Evolutionary conservation across 2,113 vertebrate species (phyloP).

Genomic region (Pteronura brasiliensis): DNA sequence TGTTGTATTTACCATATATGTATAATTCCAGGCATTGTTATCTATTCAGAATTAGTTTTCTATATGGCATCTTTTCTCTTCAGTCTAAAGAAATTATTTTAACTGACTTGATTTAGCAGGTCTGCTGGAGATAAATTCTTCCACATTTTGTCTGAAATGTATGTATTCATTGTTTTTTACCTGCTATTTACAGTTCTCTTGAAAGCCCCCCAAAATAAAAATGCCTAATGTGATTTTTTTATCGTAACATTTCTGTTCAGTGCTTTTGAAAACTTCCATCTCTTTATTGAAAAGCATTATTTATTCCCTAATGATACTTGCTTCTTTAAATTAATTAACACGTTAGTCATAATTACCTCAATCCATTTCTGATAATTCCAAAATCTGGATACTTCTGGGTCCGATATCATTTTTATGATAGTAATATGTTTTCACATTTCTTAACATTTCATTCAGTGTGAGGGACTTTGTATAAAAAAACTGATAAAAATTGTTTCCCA

Average conservation of each 20-base stretch:
- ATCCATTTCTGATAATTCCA: background rate
- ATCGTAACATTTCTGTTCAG: background rate
- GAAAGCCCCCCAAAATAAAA: background rate
- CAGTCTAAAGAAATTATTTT: background rate
- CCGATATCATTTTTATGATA: background rate
- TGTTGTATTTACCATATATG: background rate
- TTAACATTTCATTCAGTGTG: background rate
- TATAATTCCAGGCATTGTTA: background rate
- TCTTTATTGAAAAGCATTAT: background rate
- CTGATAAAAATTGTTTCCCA: background rate
- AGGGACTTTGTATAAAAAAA: background rate
- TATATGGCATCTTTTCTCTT: background rate
- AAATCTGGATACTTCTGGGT: background rate
- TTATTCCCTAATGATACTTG: background rate
- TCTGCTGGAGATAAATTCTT: background rate
- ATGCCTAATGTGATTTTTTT: background rate
- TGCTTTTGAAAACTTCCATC: background rate
- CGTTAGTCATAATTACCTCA: background rate
- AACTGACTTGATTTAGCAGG: background rate
- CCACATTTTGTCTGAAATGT: background rate
- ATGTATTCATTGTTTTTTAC: background rate
- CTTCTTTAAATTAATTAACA: background rate
- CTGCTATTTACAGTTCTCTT: background rate
- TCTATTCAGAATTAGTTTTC: background rate
- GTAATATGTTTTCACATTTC: background rate